phyloP scores from a whole-genome alignment of 2,113 vertebrate genomes.

The Elephas maximus region DNA sequence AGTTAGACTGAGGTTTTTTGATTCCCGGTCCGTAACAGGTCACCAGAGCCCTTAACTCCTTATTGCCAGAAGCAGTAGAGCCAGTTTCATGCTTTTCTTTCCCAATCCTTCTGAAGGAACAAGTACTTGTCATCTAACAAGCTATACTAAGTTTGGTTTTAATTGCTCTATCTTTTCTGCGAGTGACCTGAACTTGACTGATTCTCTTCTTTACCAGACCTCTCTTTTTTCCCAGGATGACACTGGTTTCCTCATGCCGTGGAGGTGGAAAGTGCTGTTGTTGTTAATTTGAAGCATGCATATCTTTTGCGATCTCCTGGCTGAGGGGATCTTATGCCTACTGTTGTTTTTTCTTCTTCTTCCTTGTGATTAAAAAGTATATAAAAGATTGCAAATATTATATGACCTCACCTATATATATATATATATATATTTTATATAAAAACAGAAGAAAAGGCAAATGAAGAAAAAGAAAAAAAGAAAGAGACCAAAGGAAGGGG shows the following conservation, averaged over 20 bases:
- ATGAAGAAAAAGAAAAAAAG: not conserved
- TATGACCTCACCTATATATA: too few relatives aligned
- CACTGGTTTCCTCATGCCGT: not conserved
- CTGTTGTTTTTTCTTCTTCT: not conserved
- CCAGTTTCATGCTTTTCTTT: not conserved
- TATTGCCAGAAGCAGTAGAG: not conserved
- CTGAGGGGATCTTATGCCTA: not conserved
- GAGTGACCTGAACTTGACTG: not conserved
- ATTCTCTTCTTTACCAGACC: not conserved
- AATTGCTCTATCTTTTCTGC: not conserved
- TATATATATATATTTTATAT: too few relatives aligned
- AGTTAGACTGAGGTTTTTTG: not conserved
- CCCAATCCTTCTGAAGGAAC: not conserved
- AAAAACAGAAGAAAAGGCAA: not conserved
- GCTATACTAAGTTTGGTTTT: not conserved
- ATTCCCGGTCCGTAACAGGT: not conserved
- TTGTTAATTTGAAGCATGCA: not conserved
- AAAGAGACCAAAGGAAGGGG: not conserved
- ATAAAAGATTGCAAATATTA: too few relatives aligned
- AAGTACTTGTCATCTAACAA: not conserved
- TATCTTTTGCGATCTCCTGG: not conserved
- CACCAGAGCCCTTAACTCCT: not conserved
- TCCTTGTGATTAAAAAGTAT: not conserved
- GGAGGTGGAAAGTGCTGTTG: not conserved
- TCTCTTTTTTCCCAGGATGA: not conserved